phyloP scores from a whole-genome alignment of 2,888 invertebrate genomes.

The Temnothorax unifasciatus region DNA sequence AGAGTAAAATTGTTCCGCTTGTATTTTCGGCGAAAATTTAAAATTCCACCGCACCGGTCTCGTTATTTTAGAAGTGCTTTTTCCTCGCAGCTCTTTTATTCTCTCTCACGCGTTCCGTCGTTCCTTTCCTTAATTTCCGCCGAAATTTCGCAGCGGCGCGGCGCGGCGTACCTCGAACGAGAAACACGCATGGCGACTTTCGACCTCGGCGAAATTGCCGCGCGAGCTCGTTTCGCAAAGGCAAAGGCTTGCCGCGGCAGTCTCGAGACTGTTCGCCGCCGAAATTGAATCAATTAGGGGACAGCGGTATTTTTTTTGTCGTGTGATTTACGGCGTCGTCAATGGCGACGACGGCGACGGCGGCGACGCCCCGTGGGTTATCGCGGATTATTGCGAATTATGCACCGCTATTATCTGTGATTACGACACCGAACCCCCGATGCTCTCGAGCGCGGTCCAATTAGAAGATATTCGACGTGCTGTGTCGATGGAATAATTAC shows the following conservation, averaged over 20 bases:
- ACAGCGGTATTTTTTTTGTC: constrained; percentile 55
- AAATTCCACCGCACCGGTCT: background rate
- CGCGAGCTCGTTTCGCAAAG: constrained; percentile 67
- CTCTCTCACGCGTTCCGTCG: background rate
- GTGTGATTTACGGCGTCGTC: constrained; percentile 62
- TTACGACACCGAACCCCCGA: background rate
- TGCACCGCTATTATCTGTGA: constrained; percentile 35
- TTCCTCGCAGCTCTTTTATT: background rate
- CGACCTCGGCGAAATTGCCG: constrained; percentile 77
- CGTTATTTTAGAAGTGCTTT: constrained; percentile 5
- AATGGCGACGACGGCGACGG: constrained; percentile 29
- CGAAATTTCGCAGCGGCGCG: constrained; percentile 22
- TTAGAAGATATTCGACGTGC: constrained; percentile 29
- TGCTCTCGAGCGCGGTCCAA: constrained; percentile 14
- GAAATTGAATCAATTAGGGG: constrained; percentile 76
- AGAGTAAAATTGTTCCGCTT: background rate
- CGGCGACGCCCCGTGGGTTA: constrained; percentile 48
- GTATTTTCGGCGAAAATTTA: background rate
- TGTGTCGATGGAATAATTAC: constrained; percentile 31
- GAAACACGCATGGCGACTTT: constrained; percentile 58
- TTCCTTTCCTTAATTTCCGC: constrained; percentile 26
- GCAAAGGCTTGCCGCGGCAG: constrained; percentile 16
- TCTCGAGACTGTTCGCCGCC: constrained; percentile 51
- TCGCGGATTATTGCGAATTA: constrained; percentile 60
- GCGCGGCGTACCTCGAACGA: background rate